Evolutionary conservation across 2,888 invertebrate species (phyloP), one percentile per base, ranked within the genome.

Genomic region (Lasioglossum calceatum): DNA sequence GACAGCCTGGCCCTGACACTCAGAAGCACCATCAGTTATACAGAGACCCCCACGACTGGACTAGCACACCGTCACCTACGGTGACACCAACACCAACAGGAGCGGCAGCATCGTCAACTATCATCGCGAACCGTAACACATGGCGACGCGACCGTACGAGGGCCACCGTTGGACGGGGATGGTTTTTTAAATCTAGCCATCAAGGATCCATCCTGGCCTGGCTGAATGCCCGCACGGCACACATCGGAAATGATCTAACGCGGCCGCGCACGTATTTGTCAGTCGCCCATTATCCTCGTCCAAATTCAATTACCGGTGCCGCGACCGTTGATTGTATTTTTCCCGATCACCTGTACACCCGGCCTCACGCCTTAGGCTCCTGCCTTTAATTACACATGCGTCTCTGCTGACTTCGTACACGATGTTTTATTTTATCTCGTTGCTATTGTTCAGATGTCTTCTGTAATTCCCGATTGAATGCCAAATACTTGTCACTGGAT

Each of bases 21-120:
- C 93, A 92, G 94, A 94, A 94, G 94, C 92, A 94, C 94, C 94
- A 94, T 94, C 94, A 93, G 94, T 94, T 94, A 94, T 94, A 92
- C 90, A 93, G 94, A 93, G 93, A 90, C 93, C 91, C 91, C 86
- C 58, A 58, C 91, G 93, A 92, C 92, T 91, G 92, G 85, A 90
- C 87, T 87, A 77, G 81, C 84, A 79, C 84, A 84, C 79, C 39
- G 81, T 71, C 82, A 77, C 67, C 73, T 42, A 72, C 72, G 79
- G 58, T 82, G 78, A 80, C 82, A 88, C 82, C 85, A 79, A 86
- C 84, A 84, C 84, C 58, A 36, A 42, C 67, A 23, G 32, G 58
- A 47, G 67, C 75, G 58, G 39, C 39, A 81, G 80, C 75, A 75
- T 81, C 87, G 77, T 79, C 80, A 67, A 70, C 84, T 78, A 87